Evolutionary conservation across 2,888 invertebrate species (phyloP), one percentile per base, ranked within the genome.

Genomic region (Panopea generosa): DNA sequence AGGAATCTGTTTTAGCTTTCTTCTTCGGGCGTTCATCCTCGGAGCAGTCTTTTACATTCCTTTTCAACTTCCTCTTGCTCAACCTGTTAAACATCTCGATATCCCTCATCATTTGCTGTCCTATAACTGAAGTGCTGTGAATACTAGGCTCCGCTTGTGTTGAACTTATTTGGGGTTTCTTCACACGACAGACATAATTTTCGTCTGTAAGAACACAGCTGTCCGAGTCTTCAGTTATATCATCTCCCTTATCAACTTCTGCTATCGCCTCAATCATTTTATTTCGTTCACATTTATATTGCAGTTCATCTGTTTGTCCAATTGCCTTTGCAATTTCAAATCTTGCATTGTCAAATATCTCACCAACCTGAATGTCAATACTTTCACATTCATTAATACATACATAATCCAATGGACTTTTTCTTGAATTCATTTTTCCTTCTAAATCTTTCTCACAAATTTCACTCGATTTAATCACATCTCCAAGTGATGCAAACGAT

Each of bases 151-250:
- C 29, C 27, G 16, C 26, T 6, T 2, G 16, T 20, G 55, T 29
- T 55, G 18, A 16, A 43, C 3, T 47, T 49, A n/a, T n/a, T 16
- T 45, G 33, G 45, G 27, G 26, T 14, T 56, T 38, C 33, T 7
- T 33, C 11, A 4, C 33, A 7, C 6, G 26, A 24, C 27, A 38
- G 14, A 16, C 40, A 4, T 47, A 29, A 9, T 22, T 26, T 61
- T 69, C 69, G 62, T 62, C 56, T n/a, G 62, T 69, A 18, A 69
- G 43, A 18, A 68, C 22, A 49, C 69, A 69, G 1, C 55, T 33
- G 16, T 62, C 62, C 33, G 50, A 50, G n/a, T 50, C 50, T 18
- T 50, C 50, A 20, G 18, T 24, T 4, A 24, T 20, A 4, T 11
- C 11, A 2, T 50, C 22, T 50, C 20, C 24, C 20, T 50, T 50